Percentiles rank a stretch among this genome's conserved stretches.
These are phyloP conservation scores for Micronisus gabar DNA, from an alignment of 2,113 vertebrate species.

Conservation along the genomic window DNA sequence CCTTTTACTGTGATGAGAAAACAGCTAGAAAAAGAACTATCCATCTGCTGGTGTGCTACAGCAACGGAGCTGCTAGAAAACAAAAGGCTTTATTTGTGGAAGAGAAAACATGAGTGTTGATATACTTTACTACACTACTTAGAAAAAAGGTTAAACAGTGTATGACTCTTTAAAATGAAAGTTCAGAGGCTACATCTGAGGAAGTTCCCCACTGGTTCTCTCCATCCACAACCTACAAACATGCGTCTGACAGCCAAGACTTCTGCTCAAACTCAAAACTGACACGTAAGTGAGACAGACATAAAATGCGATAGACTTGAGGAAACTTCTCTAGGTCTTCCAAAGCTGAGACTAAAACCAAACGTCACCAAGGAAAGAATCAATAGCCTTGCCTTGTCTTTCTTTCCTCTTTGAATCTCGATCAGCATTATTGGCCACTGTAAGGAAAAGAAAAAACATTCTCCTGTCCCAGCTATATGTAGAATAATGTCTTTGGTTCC, in stretches of 20 bases:
- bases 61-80: background rate
- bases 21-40: background rate
- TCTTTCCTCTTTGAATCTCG: background rate
- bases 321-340: background rate
- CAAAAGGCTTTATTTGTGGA: background rate
- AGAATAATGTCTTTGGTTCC: background rate
- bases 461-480: background rate
- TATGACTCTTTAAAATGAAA: background rate
- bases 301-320: background rate
- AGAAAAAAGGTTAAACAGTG: background rate
- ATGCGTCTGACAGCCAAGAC: background rate
- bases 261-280: background rate
- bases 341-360: background rate
- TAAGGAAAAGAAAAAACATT: background rate
- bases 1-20: background rate
- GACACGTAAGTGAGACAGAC: background rate
- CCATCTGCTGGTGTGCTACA: fast-evolving
- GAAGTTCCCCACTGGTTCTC: background rate
- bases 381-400: background rate
- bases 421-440: background rate
- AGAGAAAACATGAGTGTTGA: background rate
- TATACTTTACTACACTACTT: background rate
- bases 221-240: background rate
- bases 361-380: background rate
- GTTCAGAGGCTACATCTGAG: background rate